Conservation (phyloP, 2,113 vertebrate species). For the Monopterus albus region DNA sequence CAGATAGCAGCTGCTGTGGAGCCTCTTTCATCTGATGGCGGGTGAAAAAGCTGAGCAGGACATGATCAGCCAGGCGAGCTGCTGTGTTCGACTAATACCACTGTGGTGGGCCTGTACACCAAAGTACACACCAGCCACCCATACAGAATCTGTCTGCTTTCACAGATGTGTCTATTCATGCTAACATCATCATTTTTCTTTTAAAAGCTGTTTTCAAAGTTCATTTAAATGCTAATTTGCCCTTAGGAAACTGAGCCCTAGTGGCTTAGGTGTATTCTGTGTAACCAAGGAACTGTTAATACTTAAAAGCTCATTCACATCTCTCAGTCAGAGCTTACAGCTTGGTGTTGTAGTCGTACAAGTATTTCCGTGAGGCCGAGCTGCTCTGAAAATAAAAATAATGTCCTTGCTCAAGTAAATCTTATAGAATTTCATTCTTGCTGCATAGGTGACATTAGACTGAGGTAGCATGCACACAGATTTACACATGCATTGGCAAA, state of each 20-base stretch:
- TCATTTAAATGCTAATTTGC: conserved; percentile 41
- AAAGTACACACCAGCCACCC: not conserved
- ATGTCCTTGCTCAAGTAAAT: too few relatives aligned
- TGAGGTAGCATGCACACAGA: too few relatives aligned
- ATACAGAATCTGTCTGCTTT: not conserved
- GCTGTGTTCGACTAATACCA: not conserved
- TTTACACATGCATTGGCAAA: too few relatives aligned
- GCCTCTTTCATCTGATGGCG: conserved; percentile 19
- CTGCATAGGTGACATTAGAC: too few relatives aligned
- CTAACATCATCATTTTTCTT: not conserved
- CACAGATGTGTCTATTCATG: conserved; percentile 12
- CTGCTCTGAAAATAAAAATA: not conserved
- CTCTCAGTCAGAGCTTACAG: conserved; percentile 4
- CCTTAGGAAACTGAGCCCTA: not conserved
- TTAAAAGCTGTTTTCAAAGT: conserved; percentile 22
- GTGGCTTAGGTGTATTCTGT: not conserved
- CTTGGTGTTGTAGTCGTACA: not conserved
- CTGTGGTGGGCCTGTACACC: not conserved
- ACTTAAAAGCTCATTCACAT: not conserved
- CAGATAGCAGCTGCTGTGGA: conserved; percentile 1
- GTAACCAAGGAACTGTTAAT: not conserved
- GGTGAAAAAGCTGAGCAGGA: not conserved
- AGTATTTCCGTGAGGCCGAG: not conserved
- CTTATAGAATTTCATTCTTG: too few relatives aligned
- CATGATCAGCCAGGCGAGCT: conserved; percentile 2